Evolutionary conservation across 1,140 invertebrate species (phyloP).

Genomic region (Diachasma alloeum): DNA sequence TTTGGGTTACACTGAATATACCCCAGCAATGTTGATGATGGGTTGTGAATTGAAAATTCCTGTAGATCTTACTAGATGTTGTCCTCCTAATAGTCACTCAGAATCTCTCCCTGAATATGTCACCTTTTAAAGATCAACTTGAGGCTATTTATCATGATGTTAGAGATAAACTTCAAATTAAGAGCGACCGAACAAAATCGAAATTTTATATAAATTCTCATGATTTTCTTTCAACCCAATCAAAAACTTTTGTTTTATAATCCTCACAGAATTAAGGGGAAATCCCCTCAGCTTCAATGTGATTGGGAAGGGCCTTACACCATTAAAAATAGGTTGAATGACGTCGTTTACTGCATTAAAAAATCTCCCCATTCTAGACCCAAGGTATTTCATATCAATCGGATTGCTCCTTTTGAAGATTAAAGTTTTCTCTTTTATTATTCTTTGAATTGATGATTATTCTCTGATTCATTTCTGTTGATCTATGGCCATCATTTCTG

Average conservation of each 20-base stretch:
- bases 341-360: conserved; percentile 24
- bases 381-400: conserved; percentile 15
- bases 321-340: conserved; percentile 22
- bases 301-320: conserved; percentile 28
- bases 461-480: no score
- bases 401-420: neutral
- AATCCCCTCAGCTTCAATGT: no score
- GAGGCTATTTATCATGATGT: no score
- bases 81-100: neutral
- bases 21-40: conserved; percentile 7
- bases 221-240: conserved; percentile 9
- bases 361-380: no score
- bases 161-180: no score
- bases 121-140: neutral
- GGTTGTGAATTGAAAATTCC: neutral
- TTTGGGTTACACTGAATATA: neutral
- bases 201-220: conserved; percentile 11
- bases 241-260: conserved; percentile 20
- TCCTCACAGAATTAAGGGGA: no score
- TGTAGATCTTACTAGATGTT: neutral
- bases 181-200: conserved; percentile 19
- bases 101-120: neutral
- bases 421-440: no score
- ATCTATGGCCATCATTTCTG: no score
- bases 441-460: no score